Evolutionary conservation across 2,113 vertebrate genomes (phyloP).

Genomic region (Phalacrocorax carbo): DNA sequence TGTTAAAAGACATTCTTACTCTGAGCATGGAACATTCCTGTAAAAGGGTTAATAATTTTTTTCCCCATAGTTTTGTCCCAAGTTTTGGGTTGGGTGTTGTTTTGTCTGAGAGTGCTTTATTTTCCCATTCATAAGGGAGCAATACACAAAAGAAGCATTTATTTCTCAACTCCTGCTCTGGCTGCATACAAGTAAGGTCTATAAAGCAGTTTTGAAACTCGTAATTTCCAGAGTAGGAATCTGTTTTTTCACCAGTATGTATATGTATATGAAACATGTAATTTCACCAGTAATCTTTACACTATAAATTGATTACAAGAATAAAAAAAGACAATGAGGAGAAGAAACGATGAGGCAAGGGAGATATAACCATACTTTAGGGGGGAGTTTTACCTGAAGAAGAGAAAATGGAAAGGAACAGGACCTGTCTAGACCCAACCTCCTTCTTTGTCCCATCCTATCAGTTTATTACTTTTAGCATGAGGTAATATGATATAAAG

Average conservation of each 20-base stretch:
- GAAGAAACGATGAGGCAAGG: neutral
- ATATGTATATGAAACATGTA: neutral
- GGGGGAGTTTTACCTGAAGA: neutral
- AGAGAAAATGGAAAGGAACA: neutral
- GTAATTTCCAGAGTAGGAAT: neutral
- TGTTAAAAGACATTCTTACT: neutral
- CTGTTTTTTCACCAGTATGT: neutral
- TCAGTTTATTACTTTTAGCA: neutral
- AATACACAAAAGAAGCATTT: neutral
- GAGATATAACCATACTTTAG: neutral
- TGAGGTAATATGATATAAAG: neutral
- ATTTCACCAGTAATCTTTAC: neutral
- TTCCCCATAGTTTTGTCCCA: neutral
- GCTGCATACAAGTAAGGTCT: neutral
- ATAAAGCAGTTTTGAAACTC: neutral
- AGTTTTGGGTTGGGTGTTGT: too few species aligned
- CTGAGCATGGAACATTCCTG: neutral
- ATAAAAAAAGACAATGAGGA: neutral
- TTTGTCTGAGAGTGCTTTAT: neutral
- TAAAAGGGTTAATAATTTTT: neutral
- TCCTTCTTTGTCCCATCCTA: neutral
- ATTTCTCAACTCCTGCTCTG: neutral
- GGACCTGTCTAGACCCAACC: neutral
- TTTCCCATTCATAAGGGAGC: neutral
- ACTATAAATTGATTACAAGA: neutral